Evolutionary conservation across 2,797 vertebrate genomes (phyloP).

Genomic region (Aphelocoma californica): DNA sequence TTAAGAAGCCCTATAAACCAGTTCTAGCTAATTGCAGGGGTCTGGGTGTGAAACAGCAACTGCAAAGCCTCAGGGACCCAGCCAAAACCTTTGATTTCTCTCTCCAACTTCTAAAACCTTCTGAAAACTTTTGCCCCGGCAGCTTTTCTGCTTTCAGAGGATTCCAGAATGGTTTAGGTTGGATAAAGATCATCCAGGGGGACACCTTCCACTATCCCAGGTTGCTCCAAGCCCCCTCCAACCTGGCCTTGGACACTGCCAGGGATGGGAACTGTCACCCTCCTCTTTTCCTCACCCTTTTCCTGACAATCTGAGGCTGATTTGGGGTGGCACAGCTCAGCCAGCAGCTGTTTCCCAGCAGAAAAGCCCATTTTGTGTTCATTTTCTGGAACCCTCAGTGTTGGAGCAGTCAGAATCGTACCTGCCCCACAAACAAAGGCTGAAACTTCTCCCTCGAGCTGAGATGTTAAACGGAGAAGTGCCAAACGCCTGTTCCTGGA

Average conservation of each 20-base stretch:
- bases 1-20: not conserved
- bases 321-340: not conserved
- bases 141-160: not conserved
- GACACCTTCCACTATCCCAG: not conserved
- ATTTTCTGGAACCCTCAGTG: accelerated
- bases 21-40: constrained; percentile 28
- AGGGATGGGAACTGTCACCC: not conserved
- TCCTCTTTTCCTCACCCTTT: not conserved
- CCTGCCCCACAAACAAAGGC: not conserved
- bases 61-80: not conserved
- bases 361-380: not conserved
- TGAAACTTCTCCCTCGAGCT: not conserved
- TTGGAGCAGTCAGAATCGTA: accelerated
- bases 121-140: not conserved
- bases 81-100: constrained; percentile 24
- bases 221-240: not conserved
- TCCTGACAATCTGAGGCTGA: not conserved
- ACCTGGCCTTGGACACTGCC: not conserved
- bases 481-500: not conserved
- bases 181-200: not conserved
- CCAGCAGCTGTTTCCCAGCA: not conserved
- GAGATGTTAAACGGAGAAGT: not conserved
- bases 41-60: constrained; percentile 47
- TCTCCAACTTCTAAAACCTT: not conserved
- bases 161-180: not conserved